phyloP scores from a whole-genome alignment of 1,140 invertebrate genomes.

The Triops longicaudatus region DNA sequence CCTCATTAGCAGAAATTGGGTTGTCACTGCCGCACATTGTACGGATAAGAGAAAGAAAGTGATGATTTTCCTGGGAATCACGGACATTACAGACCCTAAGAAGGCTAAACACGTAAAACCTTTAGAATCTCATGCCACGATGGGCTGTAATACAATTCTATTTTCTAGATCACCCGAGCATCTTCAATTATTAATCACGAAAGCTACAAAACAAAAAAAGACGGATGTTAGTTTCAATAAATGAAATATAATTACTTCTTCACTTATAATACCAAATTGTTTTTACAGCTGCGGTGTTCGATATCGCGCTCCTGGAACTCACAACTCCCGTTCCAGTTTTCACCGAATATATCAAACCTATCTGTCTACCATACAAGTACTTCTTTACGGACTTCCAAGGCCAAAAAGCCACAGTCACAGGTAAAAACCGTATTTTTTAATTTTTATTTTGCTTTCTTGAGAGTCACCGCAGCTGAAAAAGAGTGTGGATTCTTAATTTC shows the following conservation, averaged over 20 bases:
- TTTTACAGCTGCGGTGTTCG: constrained; percentile 28
- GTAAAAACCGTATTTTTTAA: no score
- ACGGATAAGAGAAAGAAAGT: constrained; percentile 31
- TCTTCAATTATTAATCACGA: no score
- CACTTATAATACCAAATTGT: not conserved
- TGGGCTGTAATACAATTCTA: no score
- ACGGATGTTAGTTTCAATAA: no score
- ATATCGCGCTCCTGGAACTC: constrained; percentile 36
- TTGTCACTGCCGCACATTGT: constrained; percentile 35
- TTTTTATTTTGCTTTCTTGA: no score
- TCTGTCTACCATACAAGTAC: constrained; percentile 31
- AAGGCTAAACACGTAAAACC: not conserved
- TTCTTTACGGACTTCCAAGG: not conserved
- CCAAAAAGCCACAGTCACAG: not conserved
- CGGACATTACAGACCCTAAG: not conserved
- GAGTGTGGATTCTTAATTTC: no score
- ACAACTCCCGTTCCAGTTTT: constrained; percentile 28
- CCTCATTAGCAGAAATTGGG: constrained; percentile 32
- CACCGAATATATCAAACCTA: constrained; percentile 31
- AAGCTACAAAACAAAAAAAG: no score
- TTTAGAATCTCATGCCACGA: not conserved
- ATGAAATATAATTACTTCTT: no score
- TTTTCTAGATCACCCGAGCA: no score
- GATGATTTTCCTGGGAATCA: not conserved
- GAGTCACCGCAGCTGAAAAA: not conserved